Evolutionary conservation across 2,888 invertebrate genomes (phyloP), one percentile per base, ranked within the genome.

Genomic region (Luperina testacea): DNA sequence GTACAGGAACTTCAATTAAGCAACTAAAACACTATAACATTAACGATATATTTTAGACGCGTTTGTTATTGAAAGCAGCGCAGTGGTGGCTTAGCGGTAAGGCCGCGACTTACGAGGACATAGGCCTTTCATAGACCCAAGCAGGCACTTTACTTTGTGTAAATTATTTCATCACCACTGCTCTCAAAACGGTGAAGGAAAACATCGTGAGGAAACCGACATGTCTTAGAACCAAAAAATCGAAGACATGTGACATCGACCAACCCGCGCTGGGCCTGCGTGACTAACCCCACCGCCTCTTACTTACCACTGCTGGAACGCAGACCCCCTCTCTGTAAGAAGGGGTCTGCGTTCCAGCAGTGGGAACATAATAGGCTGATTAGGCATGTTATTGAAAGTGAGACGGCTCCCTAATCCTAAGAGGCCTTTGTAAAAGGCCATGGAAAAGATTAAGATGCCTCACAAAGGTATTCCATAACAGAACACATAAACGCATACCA

Each of bases 391-490:
- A 48, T 82, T 57, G 7, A 75, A 53, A 63, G 32, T 53, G 2
- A 75, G 81, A 45, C 38, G 6, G 15, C 13, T n/a, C 42, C 32
- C 1, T 24, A 32, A 48, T 48, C 27, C 38, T 17, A 48, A 24
- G 27, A 17, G 27, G 27, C 9, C 2, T n/a, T 68, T 7, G 75
- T 38, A 63, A 82, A 48, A n/a, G 20, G 5, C 32, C 57, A 65
- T 48, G 38, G 32, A 63, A 51, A 69, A 38, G 11, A 80, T 65
- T 70, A 51, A 61, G 42, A 70, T n/a, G 27, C n/a, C 57, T 11
- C 11, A 70, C 59, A 78, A 61, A 69, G 15, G 17, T 9, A 83
- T 65, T 83, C 15, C 51, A 27, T 27, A 72, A 72, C 45, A 38
- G 15, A 72, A 78, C 7, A 8, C 53, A 69, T 67, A 61, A 69